These are phyloP conservation scores for Nanorana parkeri DNA, from an alignment of 2,113 vertebrate species.

Conservation along the genomic window DNA sequence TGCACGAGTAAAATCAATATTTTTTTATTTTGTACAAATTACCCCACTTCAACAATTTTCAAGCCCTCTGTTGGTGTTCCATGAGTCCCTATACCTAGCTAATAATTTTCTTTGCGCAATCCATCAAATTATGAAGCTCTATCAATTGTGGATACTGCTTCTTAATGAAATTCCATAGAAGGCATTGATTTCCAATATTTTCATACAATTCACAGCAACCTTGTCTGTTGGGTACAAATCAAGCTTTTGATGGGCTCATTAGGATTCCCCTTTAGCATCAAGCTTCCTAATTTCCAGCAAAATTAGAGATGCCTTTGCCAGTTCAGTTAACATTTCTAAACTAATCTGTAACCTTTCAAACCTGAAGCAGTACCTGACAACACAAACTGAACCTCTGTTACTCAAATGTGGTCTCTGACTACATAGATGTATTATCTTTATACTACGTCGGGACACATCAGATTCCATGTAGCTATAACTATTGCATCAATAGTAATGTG, in stretches of 20 bases:
- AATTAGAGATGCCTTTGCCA: constrained; percentile 91
- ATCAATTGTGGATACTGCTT: constrained; percentile 97
- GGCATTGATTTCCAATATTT: constrained; percentile 99
- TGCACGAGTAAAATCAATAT: constrained; percentile 91
- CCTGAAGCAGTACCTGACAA: constrained; percentile 75
- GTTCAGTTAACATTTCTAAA: constrained; percentile 86
- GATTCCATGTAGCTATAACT: constrained; percentile 66
- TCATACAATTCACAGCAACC: constrained; percentile 94
- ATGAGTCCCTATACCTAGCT: constrained; percentile 87
- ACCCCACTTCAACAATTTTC: constrained; percentile 88
- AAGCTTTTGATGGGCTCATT: constrained; percentile 95
- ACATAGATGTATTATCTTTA: constrained; percentile 72
- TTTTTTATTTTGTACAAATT: constrained; percentile 93
- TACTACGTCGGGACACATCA: constrained; percentile 60
- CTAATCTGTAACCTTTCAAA: constrained; percentile 81
- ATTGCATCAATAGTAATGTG: constrained; percentile 58
- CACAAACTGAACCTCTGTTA: constrained; percentile 70
- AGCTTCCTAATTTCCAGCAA: constrained; percentile 91
- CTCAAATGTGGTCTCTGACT: constrained; percentile 66
- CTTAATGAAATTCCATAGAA: constrained; percentile 99
- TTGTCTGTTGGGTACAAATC: constrained; percentile 94
- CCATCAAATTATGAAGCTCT: constrained; percentile 99
- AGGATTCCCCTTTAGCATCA: constrained; percentile 91
- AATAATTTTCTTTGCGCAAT: constrained; percentile 98
- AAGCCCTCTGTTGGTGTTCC: constrained; percentile 77